phyloP scores from a whole-genome alignment of 2,113 vertebrate species.

The Campylomormyrus tamandua region DNA sequence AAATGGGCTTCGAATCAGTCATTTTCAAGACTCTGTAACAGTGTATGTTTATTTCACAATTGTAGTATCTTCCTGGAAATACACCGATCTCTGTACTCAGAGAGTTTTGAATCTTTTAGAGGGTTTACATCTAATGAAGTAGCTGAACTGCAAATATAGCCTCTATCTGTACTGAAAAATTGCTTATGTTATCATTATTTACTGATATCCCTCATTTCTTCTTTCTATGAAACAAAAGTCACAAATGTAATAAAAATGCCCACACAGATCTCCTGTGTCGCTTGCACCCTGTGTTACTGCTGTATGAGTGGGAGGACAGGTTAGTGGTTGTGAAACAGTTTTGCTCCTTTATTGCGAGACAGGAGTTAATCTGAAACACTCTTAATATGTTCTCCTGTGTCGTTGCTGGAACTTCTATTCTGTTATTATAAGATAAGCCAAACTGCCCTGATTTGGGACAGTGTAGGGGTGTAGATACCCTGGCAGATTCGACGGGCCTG shows the following conservation, averaged over 20 bases:
- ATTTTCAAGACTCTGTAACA: no score
- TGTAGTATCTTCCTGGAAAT: not conserved
- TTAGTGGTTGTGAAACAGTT: not conserved
- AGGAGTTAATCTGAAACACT: not conserved
- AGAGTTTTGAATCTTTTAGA: not conserved
- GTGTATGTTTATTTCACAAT: not conserved
- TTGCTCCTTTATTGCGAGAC: not conserved
- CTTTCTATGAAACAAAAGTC: not conserved
- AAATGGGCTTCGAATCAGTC: no score
- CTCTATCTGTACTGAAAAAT: not conserved
- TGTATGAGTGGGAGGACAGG: not conserved
- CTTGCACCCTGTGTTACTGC: not conserved
- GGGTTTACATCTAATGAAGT: not conserved
- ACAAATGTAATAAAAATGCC: not conserved
- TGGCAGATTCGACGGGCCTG: not conserved
- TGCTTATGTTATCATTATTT: not conserved
- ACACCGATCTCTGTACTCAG: not conserved
- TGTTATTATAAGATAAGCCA: not conserved
- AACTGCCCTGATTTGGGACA: not conserved
- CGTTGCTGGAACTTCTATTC: not conserved
- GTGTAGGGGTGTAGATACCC: not conserved
- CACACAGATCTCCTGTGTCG: not conserved
- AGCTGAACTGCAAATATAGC: not conserved
- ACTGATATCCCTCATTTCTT: not conserved
- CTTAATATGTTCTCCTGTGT: not conserved